Evolutionary conservation across 1,140 invertebrate species (phyloP), one percentile per base, ranked within the genome.

Genomic region (Pseudomyrmex pallidus): DNA sequence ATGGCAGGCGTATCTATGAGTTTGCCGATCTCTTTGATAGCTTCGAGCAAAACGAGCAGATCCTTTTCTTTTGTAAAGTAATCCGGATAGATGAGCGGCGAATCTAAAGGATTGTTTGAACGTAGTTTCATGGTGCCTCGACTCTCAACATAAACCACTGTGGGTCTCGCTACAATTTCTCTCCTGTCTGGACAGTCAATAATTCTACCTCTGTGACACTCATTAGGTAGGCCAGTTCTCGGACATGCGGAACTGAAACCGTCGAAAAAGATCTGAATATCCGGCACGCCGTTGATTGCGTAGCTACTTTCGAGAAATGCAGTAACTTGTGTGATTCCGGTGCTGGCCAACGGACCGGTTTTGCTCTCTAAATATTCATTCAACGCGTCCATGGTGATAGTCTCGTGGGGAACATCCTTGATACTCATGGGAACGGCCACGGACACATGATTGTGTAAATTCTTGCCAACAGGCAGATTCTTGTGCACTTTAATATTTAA

Each of bases 1-100:
- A 96, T 94, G 0, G 94, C 83, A 5, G 67, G 48, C 0, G 94
- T 94, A 7, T 94, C 86, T 0, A 90, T 92, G 3, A 95, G 74
- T 20, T 92, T 84, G 15, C 92, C 89, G 2, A 93, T 64, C 74
- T 94, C 93, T 59, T 92, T 94, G 1, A 95, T 91, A 3, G 94
- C 95, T 72, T 95, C 93, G 10, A 95, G 64, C n/a, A 96, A 82
- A 8, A 94, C 85, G 12, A 93, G 90, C 68, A 95, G 76, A 80
- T 96, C 96, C 4, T 94, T 91, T 10, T 91, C 85, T 70, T 95
- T 90, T 0, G 90, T 92, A 2, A 97, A 94, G 85, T 96, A 97
- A 85, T 96, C 95, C 1, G 97, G 96, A 92, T 97, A 95, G 15
- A 97, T 95, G 0, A 96, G 87, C 0, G 97, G 97, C 76, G 95